These are phyloP conservation scores for Anhinga anhinga DNA, from an alignment of 2,113 vertebrate species.

Conservation along the genomic window DNA sequence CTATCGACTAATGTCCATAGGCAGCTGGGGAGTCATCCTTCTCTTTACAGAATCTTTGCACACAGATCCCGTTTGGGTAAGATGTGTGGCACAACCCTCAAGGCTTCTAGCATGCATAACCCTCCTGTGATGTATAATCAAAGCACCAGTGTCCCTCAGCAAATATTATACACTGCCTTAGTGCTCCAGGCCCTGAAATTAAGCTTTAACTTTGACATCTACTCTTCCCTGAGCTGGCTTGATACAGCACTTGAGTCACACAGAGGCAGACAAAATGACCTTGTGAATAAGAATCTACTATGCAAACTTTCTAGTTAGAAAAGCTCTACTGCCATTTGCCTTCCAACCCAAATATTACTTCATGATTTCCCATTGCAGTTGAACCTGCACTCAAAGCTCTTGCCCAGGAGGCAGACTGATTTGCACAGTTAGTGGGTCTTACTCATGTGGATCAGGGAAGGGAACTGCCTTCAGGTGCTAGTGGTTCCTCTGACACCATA, in stretches of 20 bases:
- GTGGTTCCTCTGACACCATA: background rate
- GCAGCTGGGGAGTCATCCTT: constrained; percentile 11
- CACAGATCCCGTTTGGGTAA: background rate
- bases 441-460: background rate
- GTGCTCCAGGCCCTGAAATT: background rate
- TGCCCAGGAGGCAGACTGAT: background rate
- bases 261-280: background rate
- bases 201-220: background rate
- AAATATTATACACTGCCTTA: background rate
- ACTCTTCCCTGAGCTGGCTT: background rate
- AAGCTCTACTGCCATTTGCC: background rate
- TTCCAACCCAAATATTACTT: background rate
- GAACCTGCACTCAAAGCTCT: background rate
- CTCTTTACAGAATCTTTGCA: background rate
- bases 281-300: background rate
- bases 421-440: background rate
- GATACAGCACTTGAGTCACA: background rate
- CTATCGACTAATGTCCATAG: background rate
- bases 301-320: background rate
- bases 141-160: constrained; percentile 34
- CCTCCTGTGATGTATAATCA: background rate
- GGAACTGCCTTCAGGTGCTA: background rate
- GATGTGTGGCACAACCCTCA: background rate
- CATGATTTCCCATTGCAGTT: background rate
- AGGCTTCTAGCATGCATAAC: background rate